Percentiles rank a stretch among this genome's conserved stretches.
These are phyloP conservation scores for Saccopteryx bilineata DNA, from an alignment of 2,113 vertebrate species.

Conservation along the genomic window DNA sequence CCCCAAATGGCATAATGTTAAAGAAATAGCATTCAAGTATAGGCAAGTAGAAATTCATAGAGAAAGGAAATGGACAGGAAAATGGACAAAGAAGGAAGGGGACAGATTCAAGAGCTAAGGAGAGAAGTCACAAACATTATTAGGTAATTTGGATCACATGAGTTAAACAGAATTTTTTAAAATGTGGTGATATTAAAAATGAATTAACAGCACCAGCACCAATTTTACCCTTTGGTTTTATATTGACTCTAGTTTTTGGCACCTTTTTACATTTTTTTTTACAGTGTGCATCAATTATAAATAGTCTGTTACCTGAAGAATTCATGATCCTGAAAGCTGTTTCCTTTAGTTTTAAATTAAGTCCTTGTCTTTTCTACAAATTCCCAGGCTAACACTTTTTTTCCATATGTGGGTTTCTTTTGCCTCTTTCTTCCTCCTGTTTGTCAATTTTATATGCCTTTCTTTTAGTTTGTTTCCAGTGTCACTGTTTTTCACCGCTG, in stretches of 20 bases:
- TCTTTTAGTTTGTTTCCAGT: slow-evolving; percentile 16
- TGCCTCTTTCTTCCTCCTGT: neutral
- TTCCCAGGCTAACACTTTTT: neutral
- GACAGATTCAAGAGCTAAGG: neutral
- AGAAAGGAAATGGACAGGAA: neutral
- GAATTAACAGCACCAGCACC: neutral
- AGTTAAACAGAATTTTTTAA: neutral
- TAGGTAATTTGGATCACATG: neutral
- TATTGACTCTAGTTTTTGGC: neutral
- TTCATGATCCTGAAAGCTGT: neutral
- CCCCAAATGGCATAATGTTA: neutral
- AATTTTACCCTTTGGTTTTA: neutral
- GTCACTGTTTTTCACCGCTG: neutral
- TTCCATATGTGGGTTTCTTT: neutral
- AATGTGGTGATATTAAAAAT: neutral
- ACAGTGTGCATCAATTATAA: neutral
- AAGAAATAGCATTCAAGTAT: neutral
- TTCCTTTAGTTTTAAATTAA: neutral
- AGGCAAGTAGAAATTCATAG: neutral
- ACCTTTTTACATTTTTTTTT: neutral
- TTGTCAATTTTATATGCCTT: neutral
- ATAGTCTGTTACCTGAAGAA: neutral
- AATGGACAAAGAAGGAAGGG: neutral
- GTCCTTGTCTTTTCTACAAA: neutral
- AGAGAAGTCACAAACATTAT: too few relatives aligned